phyloP scores from a whole-genome alignment of 2,797 vertebrate species.

The Numenius phaeopus region DNA sequence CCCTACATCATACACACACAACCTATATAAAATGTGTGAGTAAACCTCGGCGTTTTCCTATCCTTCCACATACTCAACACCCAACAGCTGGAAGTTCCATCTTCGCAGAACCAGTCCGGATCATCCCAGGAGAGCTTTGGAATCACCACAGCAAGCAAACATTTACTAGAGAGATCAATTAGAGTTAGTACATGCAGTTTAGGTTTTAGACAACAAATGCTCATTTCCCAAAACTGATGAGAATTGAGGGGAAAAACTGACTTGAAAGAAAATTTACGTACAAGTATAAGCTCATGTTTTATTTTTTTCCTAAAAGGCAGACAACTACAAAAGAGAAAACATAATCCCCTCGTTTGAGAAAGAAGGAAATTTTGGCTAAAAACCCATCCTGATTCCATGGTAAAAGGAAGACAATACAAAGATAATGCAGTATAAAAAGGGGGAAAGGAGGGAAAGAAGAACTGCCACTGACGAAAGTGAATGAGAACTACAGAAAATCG shows the following conservation, averaged over 20 bases:
- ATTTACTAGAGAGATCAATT: background rate
- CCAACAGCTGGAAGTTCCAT: background rate
- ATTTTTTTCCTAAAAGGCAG: background rate
- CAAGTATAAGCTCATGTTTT: background rate
- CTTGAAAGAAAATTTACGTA: background rate
- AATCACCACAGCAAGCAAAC: background rate
- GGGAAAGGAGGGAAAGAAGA: background rate
- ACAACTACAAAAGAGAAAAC: background rate
- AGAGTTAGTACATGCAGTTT: background rate
- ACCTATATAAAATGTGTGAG: background rate
- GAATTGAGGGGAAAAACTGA: background rate
- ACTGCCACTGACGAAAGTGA: background rate
- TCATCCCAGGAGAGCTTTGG: background rate
- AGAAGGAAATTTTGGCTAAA: background rate
- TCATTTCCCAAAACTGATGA: background rate
- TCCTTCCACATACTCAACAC: background rate
- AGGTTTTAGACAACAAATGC: background rate
- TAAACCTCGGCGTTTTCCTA: background rate
- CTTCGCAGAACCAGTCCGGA: background rate
- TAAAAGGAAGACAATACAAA: background rate
- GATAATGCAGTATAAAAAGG: background rate
- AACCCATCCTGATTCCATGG: background rate
- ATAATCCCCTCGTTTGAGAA: background rate
- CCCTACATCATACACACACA: background rate
- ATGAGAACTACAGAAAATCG: background rate